Evolutionary conservation across 2,888 invertebrate species (phyloP), one percentile per base, ranked within the genome.

Genomic region (Drosophila mimica): DNA sequence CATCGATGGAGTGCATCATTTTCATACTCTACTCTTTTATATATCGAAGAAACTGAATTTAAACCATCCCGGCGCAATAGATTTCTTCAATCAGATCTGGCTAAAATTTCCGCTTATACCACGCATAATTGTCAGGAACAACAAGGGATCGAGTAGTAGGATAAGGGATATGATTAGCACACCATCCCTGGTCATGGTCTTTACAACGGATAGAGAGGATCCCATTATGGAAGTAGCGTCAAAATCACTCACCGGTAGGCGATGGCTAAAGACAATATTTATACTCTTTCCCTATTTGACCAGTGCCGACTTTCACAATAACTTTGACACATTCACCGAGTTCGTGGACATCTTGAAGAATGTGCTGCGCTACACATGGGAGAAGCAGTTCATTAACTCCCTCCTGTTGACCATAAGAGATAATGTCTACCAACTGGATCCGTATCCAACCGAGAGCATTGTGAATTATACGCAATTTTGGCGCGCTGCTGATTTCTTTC

Each of bases 221-320:
- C 79, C 88, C 20, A 85, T 91, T 1, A 91, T 91, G 92, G 78
- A 90, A 25, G 38, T 91, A 52, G 87, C 91, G 0, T 74, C 90
- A 0, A 49, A 80, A 1, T 82, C 82, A 20, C 49, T 92, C 30
- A 52, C 49, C 0, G 81, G 79, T 1, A 61, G 83, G 11, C 89
- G 82, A 7, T 84, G 81, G 79, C 56, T 91, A 0, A 87, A 91
- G 25, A 91, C 92, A 4, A 76, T 91, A 6, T 91, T 91, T 15
- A 43, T 91, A 11, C 62, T 92, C 0, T 83, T 80, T 46, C 91
- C 92, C 0, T 61, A 46, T 0, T 33, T 82, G 36, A 57, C 30
- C 9, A 61, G 34, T 6, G 38, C 70, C 0, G 62, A 76, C 0
- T 77, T 72, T 5, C 67, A 74, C 13, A 52, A 61, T 11, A 71